phyloP scores from a whole-genome alignment of 2,797 vertebrate genomes.

The Nasua narica region DNA sequence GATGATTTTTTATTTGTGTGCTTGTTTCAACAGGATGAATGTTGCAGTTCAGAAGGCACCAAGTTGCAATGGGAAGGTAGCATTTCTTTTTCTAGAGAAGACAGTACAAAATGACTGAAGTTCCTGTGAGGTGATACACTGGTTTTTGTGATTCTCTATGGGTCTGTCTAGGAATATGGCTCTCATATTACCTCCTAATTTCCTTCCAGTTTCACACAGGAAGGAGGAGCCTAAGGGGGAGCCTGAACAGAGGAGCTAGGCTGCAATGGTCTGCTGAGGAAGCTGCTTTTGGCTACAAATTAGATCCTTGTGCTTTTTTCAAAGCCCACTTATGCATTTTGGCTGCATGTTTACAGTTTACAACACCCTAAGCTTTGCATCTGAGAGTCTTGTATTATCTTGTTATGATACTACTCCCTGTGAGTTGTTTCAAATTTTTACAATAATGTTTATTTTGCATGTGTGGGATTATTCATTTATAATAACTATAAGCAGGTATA shows the following conservation, averaged over 20 bases:
- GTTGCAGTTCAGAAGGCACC: not conserved
- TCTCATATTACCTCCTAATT: not conserved
- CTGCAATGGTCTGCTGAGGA: not conserved
- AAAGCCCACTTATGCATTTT: not conserved
- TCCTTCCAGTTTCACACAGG: not conserved
- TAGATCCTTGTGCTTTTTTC: not conserved
- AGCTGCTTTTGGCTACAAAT: not conserved
- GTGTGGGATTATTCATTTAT: conserved; percentile 71
- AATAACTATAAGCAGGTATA: conserved; percentile 76
- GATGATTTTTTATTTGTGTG: conserved; percentile 45
- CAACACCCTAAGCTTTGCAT: not conserved
- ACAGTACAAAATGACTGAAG: not conserved
- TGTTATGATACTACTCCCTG: conserved; percentile 28
- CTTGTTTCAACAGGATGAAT: conserved; percentile 13
- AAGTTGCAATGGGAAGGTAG: too few relatives aligned
- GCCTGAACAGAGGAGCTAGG: not conserved
- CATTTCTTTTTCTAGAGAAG: not conserved
- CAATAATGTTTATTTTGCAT: conserved; percentile 65
- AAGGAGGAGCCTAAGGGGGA: not conserved
- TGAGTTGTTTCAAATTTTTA: conserved; percentile 55
- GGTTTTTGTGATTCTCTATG: not conserved
- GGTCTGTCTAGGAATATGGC: not conserved
- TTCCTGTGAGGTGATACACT: not conserved
- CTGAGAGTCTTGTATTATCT: conserved; percentile 4
- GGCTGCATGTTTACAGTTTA: not conserved